These are phyloP conservation scores for Conus canariensis DNA, from an alignment of 2,888 invertebrate species.

Conservation along the genomic window DNA sequence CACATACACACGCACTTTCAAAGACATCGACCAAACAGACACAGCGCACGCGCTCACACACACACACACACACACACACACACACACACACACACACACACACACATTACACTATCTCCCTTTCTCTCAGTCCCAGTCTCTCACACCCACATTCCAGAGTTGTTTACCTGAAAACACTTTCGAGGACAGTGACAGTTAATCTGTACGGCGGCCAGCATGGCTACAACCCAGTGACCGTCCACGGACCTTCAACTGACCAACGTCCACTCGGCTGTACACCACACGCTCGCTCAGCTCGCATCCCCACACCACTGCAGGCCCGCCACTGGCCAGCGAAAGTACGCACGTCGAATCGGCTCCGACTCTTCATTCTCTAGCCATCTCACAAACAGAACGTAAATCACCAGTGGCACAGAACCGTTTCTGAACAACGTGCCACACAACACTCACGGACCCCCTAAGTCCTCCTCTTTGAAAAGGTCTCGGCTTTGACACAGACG, in stretches of 20 bases:
- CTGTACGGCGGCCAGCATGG: constrained; percentile 26
- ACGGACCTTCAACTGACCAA: not conserved
- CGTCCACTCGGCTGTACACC: not conserved
- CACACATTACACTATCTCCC: not conserved
- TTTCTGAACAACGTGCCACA: no score
- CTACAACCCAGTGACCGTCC: not conserved
- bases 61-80: no score
- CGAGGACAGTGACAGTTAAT: not conserved
- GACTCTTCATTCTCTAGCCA: no score
- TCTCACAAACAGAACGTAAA: no score
- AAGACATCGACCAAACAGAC: no score
- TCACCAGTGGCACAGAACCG: no score
- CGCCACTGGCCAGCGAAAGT: not conserved
- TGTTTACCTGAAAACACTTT: constrained; percentile 11
- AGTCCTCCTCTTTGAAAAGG: not conserved
- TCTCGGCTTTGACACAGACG: not conserved
- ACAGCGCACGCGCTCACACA: no score
- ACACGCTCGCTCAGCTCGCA: constrained; percentile 8
- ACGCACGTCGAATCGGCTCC: not conserved
- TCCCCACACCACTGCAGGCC: not conserved
- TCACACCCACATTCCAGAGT: not conserved
- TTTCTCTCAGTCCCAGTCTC: not conserved
- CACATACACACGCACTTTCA: no score
- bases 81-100: not conserved
- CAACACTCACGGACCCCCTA: no score